These are phyloP conservation scores for Sebastes nivosus DNA, from an alignment of 2,797 vertebrate species.

Conservation along the genomic window DNA sequence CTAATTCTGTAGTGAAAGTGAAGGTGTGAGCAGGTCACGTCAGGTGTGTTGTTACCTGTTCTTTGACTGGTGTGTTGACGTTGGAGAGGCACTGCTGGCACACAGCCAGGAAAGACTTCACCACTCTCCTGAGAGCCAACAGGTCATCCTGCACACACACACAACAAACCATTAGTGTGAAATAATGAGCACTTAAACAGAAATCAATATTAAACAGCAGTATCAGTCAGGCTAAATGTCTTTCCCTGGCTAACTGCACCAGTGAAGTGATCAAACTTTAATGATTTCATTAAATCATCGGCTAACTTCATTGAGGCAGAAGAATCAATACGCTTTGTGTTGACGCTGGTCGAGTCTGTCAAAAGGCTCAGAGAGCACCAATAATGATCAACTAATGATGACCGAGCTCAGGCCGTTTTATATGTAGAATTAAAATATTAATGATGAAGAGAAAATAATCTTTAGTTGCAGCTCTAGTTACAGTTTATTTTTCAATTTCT, in stretches of 20 bases:
- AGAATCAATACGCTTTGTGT: slow-evolving; percentile 9
- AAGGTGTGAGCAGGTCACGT: background rate
- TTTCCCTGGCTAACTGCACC: background rate
- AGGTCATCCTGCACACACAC: slow-evolving; percentile 89
- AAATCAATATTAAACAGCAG: slow-evolving; percentile 17
- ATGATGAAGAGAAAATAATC: background rate
- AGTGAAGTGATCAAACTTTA: slow-evolving; percentile 19
- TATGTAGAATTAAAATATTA: background rate
- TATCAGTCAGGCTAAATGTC: background rate
- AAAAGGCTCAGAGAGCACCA: background rate
- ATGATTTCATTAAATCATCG: slow-evolving; percentile 16
- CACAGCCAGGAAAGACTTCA: slow-evolving; percentile 97
- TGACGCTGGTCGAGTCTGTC: background rate
- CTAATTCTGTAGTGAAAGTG: too few species aligned
- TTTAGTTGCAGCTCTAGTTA: background rate
- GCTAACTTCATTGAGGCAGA: background rate
- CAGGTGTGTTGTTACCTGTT: slow-evolving; percentile 87
- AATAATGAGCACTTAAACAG: background rate
- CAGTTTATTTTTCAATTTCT: too few species aligned
- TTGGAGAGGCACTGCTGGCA: slow-evolving; percentile 99
- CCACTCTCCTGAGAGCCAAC: slow-evolving; percentile 93
- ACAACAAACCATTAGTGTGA: slow-evolving; percentile 16
- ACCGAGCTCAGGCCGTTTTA: background rate
- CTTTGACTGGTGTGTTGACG: slow-evolving; percentile 97
- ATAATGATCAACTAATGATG: background rate